These are phyloP conservation scores for Pollenia angustigena DNA, from an alignment of 2,888 invertebrate species.

Conservation along the genomic window DNA sequence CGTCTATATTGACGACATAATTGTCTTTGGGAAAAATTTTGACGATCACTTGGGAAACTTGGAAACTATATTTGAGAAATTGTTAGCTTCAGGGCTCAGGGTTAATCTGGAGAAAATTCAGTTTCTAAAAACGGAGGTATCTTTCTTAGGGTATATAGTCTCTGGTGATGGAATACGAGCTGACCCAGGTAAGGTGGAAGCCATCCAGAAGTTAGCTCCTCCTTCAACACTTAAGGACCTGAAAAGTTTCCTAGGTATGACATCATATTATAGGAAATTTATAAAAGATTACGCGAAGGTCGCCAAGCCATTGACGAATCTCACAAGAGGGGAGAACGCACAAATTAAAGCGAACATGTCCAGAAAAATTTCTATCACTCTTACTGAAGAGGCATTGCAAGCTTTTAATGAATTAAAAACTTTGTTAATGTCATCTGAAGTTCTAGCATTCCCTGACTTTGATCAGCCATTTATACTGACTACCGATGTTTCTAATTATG, in stretches of 20 bases:
- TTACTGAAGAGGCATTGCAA: conserved; percentile 55
- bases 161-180: conserved; percentile 68
- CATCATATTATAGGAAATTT: conserved; percentile 70
- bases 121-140: conserved; percentile 60
- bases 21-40: conserved; percentile 63
- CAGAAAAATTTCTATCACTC: conserved; percentile 51
- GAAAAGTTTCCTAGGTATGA: conserved; percentile 62
- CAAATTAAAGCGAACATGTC: conserved; percentile 67
- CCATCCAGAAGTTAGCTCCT: conserved; percentile 43
- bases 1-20: conserved; percentile 73
- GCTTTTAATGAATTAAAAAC: conserved; percentile 69
- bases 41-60: conserved; percentile 55
- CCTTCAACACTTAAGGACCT: conserved; percentile 66
- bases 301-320: conserved; percentile 69
- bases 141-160: conserved; percentile 71
- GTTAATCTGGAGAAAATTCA: conserved; percentile 65
- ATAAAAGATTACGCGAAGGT: conserved; percentile 67
- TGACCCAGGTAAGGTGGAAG: conserved; percentile 41
- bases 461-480: conserved; percentile 57
- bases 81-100: conserved; percentile 25
- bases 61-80: conserved; percentile 41
- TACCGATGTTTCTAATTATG: conserved; percentile 70
- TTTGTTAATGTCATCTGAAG: too few relatives aligned
- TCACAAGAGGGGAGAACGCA: conserved; percentile 68
- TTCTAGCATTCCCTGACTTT: too few relatives aligned